These are phyloP conservation scores for Xerus rutilus DNA, from an alignment of 2,797 vertebrate species.

Conservation along the genomic window DNA sequence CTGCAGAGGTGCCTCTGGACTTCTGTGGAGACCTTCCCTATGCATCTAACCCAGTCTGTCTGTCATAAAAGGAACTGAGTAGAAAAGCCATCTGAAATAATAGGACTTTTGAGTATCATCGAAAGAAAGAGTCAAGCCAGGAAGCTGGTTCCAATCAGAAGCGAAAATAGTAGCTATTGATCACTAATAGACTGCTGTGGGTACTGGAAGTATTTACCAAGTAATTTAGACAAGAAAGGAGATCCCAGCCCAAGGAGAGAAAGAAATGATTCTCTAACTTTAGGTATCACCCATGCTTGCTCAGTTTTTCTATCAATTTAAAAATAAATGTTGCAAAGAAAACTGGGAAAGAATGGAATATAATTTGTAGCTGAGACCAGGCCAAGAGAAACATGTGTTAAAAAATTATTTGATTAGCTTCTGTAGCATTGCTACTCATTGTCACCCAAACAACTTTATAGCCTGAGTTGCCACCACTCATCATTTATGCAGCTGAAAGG, in stretches of 20 bases:
- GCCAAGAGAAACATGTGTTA: conserved; percentile 67
- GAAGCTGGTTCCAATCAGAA: background rate
- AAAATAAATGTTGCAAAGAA: background rate
- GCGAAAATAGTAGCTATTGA: background rate
- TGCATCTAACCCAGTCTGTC: background rate
- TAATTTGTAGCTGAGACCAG: conserved; percentile 44
- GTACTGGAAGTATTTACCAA: too few relatives aligned
- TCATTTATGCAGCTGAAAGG: conserved; percentile 57
- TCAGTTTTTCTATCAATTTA: background rate
- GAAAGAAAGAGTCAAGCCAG: background rate
- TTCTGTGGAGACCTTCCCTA: background rate
- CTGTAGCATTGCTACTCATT: background rate
- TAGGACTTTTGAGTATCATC: background rate
- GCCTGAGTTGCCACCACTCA: conserved; percentile 46
- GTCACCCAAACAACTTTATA: conserved; percentile 55
- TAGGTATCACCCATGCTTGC: background rate
- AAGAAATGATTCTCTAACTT: background rate
- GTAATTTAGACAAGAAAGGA: background rate
- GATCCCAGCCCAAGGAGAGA: background rate
- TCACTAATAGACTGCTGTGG: too few relatives aligned
- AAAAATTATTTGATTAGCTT: conserved; percentile 82
- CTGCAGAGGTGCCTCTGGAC: background rate
- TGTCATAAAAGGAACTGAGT: background rate
- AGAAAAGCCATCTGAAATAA: background rate
- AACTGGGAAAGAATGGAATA: conserved; percentile 60